Evolutionary conservation across 2,113 vertebrate species (phyloP).

Genomic region (Rousettus leschenaultii): DNA sequence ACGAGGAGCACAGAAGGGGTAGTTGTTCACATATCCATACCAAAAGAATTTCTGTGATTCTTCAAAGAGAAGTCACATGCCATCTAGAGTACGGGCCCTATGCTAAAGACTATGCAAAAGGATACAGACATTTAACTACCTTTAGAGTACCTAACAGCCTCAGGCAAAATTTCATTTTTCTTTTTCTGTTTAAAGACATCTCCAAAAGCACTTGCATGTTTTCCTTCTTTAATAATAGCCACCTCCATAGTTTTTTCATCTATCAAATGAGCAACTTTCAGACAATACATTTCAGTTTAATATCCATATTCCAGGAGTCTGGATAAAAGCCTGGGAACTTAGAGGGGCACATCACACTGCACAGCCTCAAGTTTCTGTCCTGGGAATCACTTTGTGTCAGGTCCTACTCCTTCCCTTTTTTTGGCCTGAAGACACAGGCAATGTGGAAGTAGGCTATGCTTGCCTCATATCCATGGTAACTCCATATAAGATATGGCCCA

Average conservation of each 20-base stretch:
- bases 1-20: not conserved
- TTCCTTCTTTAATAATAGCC: not conserved
- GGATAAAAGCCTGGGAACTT: not conserved
- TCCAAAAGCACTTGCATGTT: slow-evolving; percentile 17
- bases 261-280: not conserved
- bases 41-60: not conserved
- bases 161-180: slow-evolving; percentile 10
- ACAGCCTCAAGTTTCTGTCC: not conserved
- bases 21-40: not conserved
- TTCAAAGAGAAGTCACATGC: not conserved
- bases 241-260: not conserved
- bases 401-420: not conserved
- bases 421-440: not conserved
- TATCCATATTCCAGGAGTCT: not conserved
- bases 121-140: not conserved
- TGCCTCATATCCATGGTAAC: slow-evolving; percentile 55
- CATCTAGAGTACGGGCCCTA: not conserved
- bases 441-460: not conserved
- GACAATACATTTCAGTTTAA: not conserved
- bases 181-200: slow-evolving; percentile 6
- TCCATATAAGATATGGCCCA: slow-evolving; percentile 63
- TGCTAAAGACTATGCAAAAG: not conserved
- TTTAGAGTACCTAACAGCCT: not conserved
- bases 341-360: not conserved
- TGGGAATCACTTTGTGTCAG: not conserved